A percentile compares a stretch with the other conserved stretches of the same genome.
phyloP scores from a whole-genome alignment of 1,140 invertebrate genomes.

The Euschistus heros region DNA sequence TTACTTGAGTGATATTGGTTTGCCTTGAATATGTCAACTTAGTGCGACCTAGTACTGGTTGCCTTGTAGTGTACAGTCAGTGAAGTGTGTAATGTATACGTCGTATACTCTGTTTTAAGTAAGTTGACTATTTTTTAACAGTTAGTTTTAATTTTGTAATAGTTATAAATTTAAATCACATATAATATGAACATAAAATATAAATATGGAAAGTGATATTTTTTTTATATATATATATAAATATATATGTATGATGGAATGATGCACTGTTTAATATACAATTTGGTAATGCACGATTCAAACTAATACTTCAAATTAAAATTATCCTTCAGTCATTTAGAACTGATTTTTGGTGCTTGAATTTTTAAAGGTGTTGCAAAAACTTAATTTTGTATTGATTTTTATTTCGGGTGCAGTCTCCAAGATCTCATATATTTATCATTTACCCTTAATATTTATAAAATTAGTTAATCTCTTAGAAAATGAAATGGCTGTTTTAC shows the following conservation, averaged over 20 bases:
- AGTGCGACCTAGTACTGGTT: not conserved
- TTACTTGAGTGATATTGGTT: conserved; percentile 5
- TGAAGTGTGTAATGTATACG: not conserved
- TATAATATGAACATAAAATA: not conserved
- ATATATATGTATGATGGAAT: conserved; percentile 7
- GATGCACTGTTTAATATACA: conserved; percentile 1
- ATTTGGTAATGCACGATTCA: not conserved
- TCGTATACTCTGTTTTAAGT: not conserved
- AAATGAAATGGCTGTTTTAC: no score
- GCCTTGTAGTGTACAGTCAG: not conserved
- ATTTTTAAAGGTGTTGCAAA: conserved; percentile 5
- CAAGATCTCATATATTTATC: not conserved
- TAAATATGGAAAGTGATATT: conserved; percentile 13
- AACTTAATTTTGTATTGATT: not conserved
- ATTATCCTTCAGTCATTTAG: not conserved
- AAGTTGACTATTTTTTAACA: not conserved
- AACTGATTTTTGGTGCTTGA: conserved; percentile 11
- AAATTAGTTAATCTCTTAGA: no score
- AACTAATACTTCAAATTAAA: conserved; percentile 3
- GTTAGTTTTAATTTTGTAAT: not conserved
- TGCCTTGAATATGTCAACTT: conserved; percentile 12
- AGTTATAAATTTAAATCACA: not conserved
- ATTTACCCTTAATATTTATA: no score
- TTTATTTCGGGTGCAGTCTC: not conserved
- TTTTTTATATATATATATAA: conserved; percentile 4